Evolutionary conservation across 2,113 vertebrate genomes (phyloP).

Genomic region (Argyrosomus japonicus): DNA sequence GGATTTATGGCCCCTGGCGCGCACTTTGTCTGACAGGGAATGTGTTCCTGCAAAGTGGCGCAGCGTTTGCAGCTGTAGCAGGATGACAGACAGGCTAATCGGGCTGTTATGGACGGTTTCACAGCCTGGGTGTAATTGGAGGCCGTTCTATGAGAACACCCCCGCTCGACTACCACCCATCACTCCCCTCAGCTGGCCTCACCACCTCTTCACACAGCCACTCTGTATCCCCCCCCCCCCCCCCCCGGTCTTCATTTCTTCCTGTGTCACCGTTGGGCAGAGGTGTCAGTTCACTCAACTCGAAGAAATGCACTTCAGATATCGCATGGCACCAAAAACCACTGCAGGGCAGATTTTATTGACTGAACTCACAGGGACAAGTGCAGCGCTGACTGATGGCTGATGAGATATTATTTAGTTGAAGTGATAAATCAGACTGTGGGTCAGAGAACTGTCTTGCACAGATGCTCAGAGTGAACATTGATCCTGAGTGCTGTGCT

Average conservation of each 20-base stretch:
- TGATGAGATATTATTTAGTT: slow-evolving; percentile 20
- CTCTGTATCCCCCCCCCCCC: slow-evolving; percentile 11
- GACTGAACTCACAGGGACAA: not conserved
- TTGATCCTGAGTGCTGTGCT: not conserved
- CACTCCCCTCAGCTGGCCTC: slow-evolving; percentile 30
- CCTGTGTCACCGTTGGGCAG: slow-evolving; percentile 13
- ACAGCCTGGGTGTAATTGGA: slow-evolving; percentile 69
- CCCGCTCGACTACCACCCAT: slow-evolving; percentile 31
- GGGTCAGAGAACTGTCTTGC: not conserved
- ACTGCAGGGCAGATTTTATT: not conserved
- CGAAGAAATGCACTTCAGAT: slow-evolving; percentile 18
- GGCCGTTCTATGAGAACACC: slow-evolving; percentile 48
- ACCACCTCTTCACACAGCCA: not conserved
- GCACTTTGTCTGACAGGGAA: slow-evolving; percentile 51
- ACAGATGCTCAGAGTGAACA: slow-evolving; percentile 4
- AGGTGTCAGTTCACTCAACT: slow-evolving; percentile 29
- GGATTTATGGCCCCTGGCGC: slow-evolving; percentile 59
- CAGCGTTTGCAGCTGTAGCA: slow-evolving; percentile 23
- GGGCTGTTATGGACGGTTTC: slow-evolving; percentile 67
- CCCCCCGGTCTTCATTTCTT: slow-evolving; percentile 42
- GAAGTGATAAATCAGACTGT: slow-evolving; percentile 11
- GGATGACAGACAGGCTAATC: slow-evolving; percentile 76
- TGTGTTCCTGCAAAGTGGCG: slow-evolving; percentile 56
- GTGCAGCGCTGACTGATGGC: slow-evolving; percentile 24
- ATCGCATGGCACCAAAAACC: slow-evolving; percentile 14